Evolutionary conservation across 2,888 invertebrate genomes (phyloP).

Genomic region (Apamea anceps): DNA sequence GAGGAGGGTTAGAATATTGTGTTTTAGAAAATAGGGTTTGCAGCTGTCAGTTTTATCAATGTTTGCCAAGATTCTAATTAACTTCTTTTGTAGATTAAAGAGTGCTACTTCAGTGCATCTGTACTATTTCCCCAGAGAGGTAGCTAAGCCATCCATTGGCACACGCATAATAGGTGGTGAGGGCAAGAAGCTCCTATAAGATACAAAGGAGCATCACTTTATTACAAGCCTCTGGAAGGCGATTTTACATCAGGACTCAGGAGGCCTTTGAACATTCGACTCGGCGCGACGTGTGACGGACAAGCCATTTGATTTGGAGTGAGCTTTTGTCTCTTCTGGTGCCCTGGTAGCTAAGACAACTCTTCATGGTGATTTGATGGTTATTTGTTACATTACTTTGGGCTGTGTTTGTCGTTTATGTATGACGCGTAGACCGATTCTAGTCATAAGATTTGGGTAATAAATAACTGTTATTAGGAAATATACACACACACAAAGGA

Average conservation of each 20-base stretch:
- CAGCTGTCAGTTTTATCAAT: too few relatives aligned
- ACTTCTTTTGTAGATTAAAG: too few relatives aligned
- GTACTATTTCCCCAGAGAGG: too few relatives aligned
- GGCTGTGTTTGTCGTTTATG: background rate
- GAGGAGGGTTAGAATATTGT: too few relatives aligned
- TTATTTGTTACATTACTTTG: background rate
- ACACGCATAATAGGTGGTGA: too few relatives aligned
- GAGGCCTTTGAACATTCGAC: conserved; percentile 29
- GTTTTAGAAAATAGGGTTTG: too few relatives aligned
- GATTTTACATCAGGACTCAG: conserved; percentile 3
- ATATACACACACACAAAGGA: too few relatives aligned
- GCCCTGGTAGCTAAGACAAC: conserved; percentile 5
- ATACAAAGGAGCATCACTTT: conserved; percentile 9
- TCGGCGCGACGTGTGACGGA: conserved; percentile 53
- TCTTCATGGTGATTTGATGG: conserved; percentile 12
- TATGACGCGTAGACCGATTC: background rate
- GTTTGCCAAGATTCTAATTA: too few relatives aligned
- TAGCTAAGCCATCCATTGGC: too few relatives aligned
- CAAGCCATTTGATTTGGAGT: conserved; percentile 52
- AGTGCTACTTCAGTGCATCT: too few relatives aligned
- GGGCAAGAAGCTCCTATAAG: background rate
- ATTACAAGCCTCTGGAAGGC: background rate
- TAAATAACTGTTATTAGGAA: too few relatives aligned
- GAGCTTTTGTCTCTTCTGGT: conserved; percentile 27
- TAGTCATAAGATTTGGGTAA: background rate